These are phyloP conservation scores for Bactericera cockerelli DNA, from an alignment of 1,140 invertebrate species.

Conservation along the genomic window DNA sequence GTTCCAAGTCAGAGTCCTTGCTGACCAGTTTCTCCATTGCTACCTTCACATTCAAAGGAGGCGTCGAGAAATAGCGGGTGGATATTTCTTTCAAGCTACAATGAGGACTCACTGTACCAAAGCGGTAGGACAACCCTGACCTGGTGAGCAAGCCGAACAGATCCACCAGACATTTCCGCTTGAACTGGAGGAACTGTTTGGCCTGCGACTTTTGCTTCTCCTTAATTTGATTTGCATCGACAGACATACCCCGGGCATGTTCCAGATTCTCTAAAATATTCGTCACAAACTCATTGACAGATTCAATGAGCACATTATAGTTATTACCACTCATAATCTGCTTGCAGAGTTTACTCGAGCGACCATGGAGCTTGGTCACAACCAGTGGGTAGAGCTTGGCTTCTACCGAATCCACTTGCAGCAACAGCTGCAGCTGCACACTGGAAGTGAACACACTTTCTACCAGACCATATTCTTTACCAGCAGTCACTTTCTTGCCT, in stretches of 20 bases:
- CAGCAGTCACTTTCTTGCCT: not conserved
- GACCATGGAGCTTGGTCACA: not conserved
- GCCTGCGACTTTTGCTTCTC: constrained; percentile 63
- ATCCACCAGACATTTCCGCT: constrained; percentile 64
- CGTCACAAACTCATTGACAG: constrained; percentile 11
- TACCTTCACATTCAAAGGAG: constrained; percentile 42
- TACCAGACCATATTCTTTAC: not conserved
- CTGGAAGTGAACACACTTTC: not conserved
- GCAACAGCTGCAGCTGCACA: not conserved
- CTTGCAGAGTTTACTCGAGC: not conserved
- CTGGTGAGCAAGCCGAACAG: constrained; percentile 59
- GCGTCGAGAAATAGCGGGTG: constrained; percentile 13
- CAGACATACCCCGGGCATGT: constrained; percentile 26
- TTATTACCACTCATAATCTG: constrained; percentile 11
- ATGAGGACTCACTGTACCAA: constrained; percentile 40
- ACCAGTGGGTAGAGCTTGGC: not conserved
- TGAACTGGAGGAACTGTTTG: constrained; percentile 65
- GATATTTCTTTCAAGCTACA: not conserved
- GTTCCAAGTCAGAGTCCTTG: constrained; percentile 21
- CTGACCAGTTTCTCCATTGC: constrained; percentile 28
- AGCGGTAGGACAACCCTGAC: constrained; percentile 63
- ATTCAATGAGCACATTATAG: constrained; percentile 3
- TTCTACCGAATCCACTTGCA: not conserved
- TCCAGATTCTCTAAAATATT: constrained; percentile 3
- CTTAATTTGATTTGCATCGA: constrained; percentile 43